Conservation (phyloP, 2,888 invertebrate species). For the Heteropelma amictum region DNA sequence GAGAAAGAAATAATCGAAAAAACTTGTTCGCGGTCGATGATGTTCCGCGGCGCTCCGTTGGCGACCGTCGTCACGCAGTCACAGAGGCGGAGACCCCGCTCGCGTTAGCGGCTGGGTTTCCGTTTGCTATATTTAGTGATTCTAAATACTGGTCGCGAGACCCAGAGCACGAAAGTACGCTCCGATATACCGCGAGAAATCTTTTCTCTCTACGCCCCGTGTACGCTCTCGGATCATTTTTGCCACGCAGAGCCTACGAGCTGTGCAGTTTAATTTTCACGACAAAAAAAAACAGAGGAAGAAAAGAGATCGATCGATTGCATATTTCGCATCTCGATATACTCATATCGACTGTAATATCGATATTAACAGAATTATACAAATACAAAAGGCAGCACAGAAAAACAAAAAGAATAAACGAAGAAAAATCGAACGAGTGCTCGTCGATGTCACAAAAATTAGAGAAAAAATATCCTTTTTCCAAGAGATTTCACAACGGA, state of each 20-base stretch:
- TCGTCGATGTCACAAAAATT: no score
- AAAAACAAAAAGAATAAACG: no score
- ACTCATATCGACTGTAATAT: no score
- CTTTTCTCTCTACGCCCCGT: not conserved
- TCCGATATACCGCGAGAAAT: constrained; percentile 39
- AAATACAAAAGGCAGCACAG: not conserved
- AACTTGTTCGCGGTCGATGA: constrained; percentile 21
- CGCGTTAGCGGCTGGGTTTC: constrained; percentile 67
- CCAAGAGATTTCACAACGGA: no score
- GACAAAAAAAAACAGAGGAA: not conserved
- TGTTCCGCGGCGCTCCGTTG: constrained; percentile 21
- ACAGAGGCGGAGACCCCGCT: constrained; percentile 37
- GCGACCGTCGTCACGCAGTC: constrained; percentile 37
- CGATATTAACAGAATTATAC: no score
- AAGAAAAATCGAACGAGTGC: no score
- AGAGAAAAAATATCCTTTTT: no score
- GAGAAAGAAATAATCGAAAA: constrained; percentile 12
- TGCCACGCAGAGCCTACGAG: not conserved
- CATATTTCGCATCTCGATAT: no score
- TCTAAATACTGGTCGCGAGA: constrained; percentile 69
- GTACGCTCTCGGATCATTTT: not conserved
- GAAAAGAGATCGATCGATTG: no score
- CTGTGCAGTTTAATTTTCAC: not conserved
- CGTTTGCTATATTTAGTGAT: constrained; percentile 75
- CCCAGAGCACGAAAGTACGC: constrained; percentile 56